Evolutionary conservation across 2,888 invertebrate genomes (phyloP).

Genomic region (Oscheius sp.): DNA sequence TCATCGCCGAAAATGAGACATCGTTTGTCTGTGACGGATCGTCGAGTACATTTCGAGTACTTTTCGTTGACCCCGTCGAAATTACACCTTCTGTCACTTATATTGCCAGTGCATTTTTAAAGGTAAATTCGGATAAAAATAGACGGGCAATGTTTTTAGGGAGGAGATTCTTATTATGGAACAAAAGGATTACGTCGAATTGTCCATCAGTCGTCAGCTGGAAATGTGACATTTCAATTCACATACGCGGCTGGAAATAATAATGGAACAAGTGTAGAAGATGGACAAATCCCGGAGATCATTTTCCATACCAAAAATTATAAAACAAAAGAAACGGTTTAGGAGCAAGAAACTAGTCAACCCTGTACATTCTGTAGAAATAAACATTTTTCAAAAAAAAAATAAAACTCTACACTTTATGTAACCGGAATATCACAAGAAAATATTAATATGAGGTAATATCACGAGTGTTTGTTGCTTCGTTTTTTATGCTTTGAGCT

Average conservation of each 20-base stretch:
- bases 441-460: too few relatives aligned
- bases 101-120: constrained; percentile 81
- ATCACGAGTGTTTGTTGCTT: too few relatives aligned
- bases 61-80: constrained; percentile 80
- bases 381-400: too few relatives aligned
- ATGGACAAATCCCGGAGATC: constrained; percentile 88
- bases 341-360: too few relatives aligned
- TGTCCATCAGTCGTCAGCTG: constrained; percentile 77
- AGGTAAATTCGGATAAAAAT: constrained; percentile 3
- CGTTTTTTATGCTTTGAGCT: too few relatives aligned
- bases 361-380: too few relatives aligned
- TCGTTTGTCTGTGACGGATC: constrained; percentile 85
- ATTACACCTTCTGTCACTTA: constrained; percentile 84
- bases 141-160: constrained; percentile 76
- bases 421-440: too few relatives aligned
- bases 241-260: constrained; percentile 88
- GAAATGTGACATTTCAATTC: constrained; percentile 77
- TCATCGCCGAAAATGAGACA: constrained; percentile 82
- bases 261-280: constrained; percentile 83
- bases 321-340: too few relatives aligned
- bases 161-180: constrained; percentile 88
- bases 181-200: constrained; percentile 84
- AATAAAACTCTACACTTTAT: too few relatives aligned
- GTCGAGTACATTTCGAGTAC: constrained; percentile 81
- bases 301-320: constrained; percentile 79